Conservation (phyloP, 2,113 vertebrate genomes). For the Crotophaga sulcirostris region DNA sequence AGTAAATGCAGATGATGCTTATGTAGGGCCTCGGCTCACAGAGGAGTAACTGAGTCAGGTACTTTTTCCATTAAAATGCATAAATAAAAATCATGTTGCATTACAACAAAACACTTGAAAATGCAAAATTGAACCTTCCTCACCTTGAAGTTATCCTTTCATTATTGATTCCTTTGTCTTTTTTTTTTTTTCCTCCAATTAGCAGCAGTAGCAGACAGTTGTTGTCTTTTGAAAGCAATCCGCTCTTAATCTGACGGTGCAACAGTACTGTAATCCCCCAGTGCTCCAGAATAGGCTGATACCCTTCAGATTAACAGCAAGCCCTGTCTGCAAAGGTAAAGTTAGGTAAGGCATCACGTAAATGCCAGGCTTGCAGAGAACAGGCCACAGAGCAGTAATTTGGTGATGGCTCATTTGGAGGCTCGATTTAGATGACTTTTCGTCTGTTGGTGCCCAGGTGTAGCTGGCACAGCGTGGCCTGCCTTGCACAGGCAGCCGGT, state of each 20-base stretch:
- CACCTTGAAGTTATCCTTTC: not conserved
- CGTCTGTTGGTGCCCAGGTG: not conserved
- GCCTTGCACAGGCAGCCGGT: not conserved
- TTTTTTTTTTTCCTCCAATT: not conserved
- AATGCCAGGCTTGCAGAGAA: not conserved
- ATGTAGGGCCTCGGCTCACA: not conserved
- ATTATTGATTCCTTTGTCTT: not conserved
- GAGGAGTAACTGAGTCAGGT: not conserved
- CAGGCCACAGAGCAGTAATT: not conserved
- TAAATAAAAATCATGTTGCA: not conserved
- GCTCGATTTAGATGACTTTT: accelerated
- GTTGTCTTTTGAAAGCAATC: conserved; percentile 2
- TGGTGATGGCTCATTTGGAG: not conserved
- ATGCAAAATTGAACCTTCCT: not conserved
- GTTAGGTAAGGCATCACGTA: not conserved
- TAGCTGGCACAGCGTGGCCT: not conserved
- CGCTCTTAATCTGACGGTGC: not conserved
- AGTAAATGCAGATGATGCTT: not conserved
- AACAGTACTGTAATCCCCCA: not conserved
- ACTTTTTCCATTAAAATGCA: not conserved
- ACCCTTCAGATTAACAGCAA: not conserved
- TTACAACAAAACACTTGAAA: conserved; percentile 1
- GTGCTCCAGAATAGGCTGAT: not conserved
- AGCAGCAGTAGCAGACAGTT: conserved; percentile 13
- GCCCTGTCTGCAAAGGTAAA: not conserved